Evolutionary conservation across 2,888 invertebrate genomes (phyloP).

Genomic region (Metopia argyrocephala): DNA sequence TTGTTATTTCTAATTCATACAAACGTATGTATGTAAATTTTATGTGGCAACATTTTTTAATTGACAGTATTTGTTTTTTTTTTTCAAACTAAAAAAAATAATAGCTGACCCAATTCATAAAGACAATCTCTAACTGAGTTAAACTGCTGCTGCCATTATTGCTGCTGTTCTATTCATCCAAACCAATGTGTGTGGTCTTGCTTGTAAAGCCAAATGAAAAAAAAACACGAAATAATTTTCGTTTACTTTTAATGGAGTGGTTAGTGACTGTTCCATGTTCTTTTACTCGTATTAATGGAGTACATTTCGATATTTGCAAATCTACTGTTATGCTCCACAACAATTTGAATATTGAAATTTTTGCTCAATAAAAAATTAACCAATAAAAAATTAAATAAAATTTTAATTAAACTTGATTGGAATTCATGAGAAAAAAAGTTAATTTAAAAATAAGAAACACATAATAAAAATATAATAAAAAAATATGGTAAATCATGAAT

Average conservation of each 20-base stretch:
- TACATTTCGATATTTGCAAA: background rate
- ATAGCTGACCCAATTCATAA: conserved; percentile 37
- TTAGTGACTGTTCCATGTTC: background rate
- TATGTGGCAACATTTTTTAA: conserved; percentile 31
- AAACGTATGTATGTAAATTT: background rate
- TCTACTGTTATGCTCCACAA: conserved; percentile 13
- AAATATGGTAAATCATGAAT: background rate
- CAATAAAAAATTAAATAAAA: conserved; percentile 16
- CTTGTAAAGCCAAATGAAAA: background rate
- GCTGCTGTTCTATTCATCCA: conserved; percentile 16
- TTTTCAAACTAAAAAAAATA: background rate
- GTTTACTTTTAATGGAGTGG: background rate
- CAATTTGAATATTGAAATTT: conserved; percentile 3
- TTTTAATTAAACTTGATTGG: conserved; percentile 27
- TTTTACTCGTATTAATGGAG: background rate
- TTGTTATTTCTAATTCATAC: background rate
- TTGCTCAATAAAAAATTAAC: background rate
- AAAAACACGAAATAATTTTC: background rate
- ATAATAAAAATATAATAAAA: no score
- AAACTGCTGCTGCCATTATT: background rate
- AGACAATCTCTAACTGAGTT: conserved; percentile 28
- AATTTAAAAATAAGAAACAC: background rate
- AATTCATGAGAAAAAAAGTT: conserved; percentile 16
- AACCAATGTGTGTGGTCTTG: conserved; percentile 36
- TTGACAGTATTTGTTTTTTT: conserved; percentile 43